phyloP scores from a whole-genome alignment of 2,888 invertebrate genomes.

The Drosophila merina region DNA sequence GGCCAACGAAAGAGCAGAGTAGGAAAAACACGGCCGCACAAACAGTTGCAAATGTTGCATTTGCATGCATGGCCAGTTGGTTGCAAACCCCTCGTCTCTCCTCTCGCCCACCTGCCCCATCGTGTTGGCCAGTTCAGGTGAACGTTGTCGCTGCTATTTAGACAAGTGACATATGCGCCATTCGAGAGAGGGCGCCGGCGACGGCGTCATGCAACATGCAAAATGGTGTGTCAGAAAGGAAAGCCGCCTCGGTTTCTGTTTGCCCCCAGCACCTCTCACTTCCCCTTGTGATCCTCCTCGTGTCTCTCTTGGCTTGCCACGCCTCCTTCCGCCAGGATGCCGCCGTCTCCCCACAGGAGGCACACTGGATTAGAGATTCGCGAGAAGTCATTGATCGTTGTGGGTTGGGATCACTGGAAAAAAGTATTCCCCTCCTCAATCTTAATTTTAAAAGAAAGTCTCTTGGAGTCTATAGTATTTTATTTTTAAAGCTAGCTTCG shows the following conservation, averaged over 20 bases:
- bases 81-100: slow-evolving; percentile 19
- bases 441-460: accelerated
- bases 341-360: slow-evolving; percentile 18
- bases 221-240: slow-evolving; percentile 73
- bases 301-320: too few relatives aligned
- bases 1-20: slow-evolving; percentile 31
- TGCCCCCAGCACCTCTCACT: neutral
- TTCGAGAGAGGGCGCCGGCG: slow-evolving; percentile 9
- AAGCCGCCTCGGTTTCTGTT: slow-evolving; percentile 49
- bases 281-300: neutral
- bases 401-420: neutral
- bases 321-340: slow-evolving; percentile 9
- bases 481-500: neutral
- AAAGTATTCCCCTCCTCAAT: neutral
- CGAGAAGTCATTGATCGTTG: neutral
- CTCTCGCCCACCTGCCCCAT: neutral
- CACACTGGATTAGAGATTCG: slow-evolving; percentile 11
- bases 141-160: slow-evolving; percentile 67
- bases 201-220: slow-evolving; percentile 66
- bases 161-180: slow-evolving; percentile 72
- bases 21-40: slow-evolving; percentile 60
- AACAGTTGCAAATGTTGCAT: slow-evolving; percentile 78
- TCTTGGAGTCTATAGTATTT: neutral
- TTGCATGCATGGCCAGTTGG: slow-evolving; percentile 74
- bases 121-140: slow-evolving; percentile 50